Evolutionary conservation across 35 echinoderm and acorn worm genomes (phyloP).

Genomic region (Heliocidaris erythrogramma): DNA sequence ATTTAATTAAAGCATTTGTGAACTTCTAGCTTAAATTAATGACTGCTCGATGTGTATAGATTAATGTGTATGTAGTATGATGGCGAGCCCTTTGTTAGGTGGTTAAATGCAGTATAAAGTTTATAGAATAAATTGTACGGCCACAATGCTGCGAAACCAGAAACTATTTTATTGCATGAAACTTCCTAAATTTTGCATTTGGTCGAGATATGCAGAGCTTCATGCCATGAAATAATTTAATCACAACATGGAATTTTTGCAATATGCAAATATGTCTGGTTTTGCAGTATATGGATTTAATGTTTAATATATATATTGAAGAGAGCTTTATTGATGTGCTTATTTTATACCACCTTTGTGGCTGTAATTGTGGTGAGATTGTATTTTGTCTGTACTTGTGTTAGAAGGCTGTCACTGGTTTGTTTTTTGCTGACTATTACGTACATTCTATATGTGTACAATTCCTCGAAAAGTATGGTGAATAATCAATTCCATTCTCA

Average conservation of each 20-base stretch:
- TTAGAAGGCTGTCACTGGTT: not conserved
- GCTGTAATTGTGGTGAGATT: not conserved
- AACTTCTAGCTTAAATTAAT: not conserved
- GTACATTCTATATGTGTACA: not conserved
- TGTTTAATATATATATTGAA: no score
- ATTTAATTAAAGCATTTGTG: not conserved
- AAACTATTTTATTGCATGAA: not conserved
- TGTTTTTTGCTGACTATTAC: not conserved
- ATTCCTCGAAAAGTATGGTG: no score
- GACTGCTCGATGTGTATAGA: not conserved
- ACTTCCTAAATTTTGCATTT: not conserved
- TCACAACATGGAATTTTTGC: no score
- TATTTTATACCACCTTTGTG: not conserved
- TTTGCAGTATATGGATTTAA: not conserved
- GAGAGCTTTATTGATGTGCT: not conserved
- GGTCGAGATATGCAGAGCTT: no score
- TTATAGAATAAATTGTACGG: not conserved
- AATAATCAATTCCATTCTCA: not conserved
- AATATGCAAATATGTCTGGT: not conserved
- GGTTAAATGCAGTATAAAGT: not conserved
- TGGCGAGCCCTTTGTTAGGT: not conserved
- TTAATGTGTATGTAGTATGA: not conserved
- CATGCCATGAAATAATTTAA: no score
- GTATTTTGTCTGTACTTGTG: no score
- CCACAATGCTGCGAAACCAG: not conserved